Conservation (phyloP, 1,140 invertebrate species). For the Sinella curviseta region DNA sequence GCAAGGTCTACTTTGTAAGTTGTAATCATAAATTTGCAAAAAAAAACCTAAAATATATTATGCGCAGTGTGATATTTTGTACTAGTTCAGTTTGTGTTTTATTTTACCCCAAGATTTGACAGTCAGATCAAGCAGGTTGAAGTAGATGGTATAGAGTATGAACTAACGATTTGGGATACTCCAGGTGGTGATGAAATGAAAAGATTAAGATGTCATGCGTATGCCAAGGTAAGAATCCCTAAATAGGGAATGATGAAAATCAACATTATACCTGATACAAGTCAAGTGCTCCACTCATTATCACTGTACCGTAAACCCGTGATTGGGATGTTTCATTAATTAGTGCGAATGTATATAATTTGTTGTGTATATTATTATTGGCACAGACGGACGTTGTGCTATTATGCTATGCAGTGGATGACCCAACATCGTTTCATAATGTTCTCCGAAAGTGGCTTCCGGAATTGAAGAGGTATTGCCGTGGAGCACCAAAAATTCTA, state of each 20-base stretch:
- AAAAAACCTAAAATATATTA: too few species aligned
- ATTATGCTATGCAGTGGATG: constrained; percentile 60
- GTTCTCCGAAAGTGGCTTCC: constrained; percentile 59
- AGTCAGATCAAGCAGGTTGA: constrained; percentile 30
- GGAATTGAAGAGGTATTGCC: constrained; percentile 58
- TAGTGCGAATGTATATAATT: too few species aligned
- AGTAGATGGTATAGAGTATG: constrained; percentile 37
- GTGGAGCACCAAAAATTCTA: constrained; percentile 58
- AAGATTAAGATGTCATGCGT: constrained; percentile 26
- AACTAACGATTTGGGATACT: constrained; percentile 34
- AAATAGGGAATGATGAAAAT: neutral
- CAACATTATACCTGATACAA: neutral
- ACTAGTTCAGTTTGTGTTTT: neutral
- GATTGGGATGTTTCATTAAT: too few species aligned
- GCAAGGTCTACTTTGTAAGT: constrained; percentile 25
- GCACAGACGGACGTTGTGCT: constrained; percentile 51
- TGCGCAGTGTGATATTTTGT: neutral
- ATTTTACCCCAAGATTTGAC: constrained; percentile 27
- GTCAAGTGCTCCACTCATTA: neutral
- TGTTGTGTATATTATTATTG: too few species aligned
- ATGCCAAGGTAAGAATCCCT: constrained; percentile 15
- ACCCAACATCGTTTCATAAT: constrained; percentile 59
- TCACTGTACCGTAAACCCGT: too few species aligned
- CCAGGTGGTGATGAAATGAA: constrained; percentile 31
- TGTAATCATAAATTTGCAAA: neutral